A percentile compares a stretch with the other conserved stretches of the same genome.
These are phyloP conservation scores for Mesochorus sp. DNA, from an alignment of 2,888 invertebrate genomes.

Conservation along the genomic window DNA sequence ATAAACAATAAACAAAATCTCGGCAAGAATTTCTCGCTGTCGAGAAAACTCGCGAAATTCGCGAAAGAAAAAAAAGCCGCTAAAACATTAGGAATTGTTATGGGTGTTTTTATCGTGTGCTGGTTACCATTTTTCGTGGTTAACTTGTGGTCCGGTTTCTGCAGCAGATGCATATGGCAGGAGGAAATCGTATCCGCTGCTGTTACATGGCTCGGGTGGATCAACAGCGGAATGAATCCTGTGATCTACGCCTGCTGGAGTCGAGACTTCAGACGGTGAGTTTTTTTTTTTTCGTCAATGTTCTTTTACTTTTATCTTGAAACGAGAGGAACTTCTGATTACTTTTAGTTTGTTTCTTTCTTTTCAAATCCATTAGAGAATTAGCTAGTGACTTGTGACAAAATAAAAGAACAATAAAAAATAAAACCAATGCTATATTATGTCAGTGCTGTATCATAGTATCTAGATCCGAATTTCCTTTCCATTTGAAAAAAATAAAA, in stretches of 20 bases:
- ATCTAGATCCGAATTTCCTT: too few species aligned
- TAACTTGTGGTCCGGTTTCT: constrained; percentile 95
- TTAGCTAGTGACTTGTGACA: too few species aligned
- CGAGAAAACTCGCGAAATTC: constrained; percentile 96
- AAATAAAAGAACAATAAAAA: too few species aligned
- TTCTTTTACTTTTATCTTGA: too few species aligned
- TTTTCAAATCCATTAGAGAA: too few species aligned
- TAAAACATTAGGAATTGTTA: constrained; percentile 97
- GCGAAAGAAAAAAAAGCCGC: constrained; percentile 99
- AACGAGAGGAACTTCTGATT: too few species aligned
- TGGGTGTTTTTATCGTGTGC: constrained; percentile 98
- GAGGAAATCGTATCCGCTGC: constrained; percentile 94
- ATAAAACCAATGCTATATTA: too few species aligned
- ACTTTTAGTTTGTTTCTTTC: too few species aligned
- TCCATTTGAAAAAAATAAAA: too few species aligned
- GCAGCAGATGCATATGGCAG: constrained; percentile 92
- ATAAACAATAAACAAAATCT: constrained; percentile 86
- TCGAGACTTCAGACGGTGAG: constrained; percentile 95
- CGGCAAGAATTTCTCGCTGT: constrained; percentile 95
- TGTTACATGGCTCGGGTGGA: constrained; percentile 97
- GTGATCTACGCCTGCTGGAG: constrained; percentile 99
- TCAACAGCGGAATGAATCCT: constrained; percentile 98
- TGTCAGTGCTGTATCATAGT: too few species aligned
- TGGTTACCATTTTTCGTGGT: constrained; percentile 99
- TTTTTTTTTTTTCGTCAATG: constrained; percentile 55